Evolutionary conservation across 2,113 vertebrate genomes (phyloP).

Genomic region (Chaetodon trifascialis): DNA sequence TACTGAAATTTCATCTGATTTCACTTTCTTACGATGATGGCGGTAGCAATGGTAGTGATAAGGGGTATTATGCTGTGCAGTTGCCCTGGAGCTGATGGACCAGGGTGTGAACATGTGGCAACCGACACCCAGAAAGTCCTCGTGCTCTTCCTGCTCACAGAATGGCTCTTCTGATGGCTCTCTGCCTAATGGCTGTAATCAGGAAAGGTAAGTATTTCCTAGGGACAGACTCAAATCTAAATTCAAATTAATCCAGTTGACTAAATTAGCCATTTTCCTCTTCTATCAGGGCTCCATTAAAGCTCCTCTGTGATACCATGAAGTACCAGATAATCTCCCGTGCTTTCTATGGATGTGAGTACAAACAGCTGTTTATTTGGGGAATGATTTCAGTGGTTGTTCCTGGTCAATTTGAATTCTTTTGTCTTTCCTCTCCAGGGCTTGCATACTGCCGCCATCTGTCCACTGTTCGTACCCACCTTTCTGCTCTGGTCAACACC

Average conservation of each 20-base stretch:
- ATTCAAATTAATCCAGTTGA: constrained; percentile 14
- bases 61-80: constrained; percentile 36
- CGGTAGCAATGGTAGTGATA: constrained; percentile 4
- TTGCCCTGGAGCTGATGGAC: constrained; percentile 95
- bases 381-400: background rate
- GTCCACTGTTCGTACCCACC: constrained; percentile 96
- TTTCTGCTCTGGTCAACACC: constrained; percentile 95
- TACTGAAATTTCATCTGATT: background rate
- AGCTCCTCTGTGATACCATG: constrained; percentile 99
- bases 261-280: constrained; percentile 36
- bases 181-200: constrained; percentile 92
- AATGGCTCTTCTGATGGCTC: constrained; percentile 90
- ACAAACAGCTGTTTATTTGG: background rate
- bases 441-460: constrained; percentile 97
- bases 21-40: background rate
- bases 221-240: background rate
- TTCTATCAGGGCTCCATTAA: constrained; percentile 90
- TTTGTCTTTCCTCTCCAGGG: constrained; percentile 82
- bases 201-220: constrained; percentile 87
- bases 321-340: constrained; percentile 99
- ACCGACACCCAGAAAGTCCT: constrained; percentile 91
- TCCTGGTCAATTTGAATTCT: background rate
- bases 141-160: constrained; percentile 95
- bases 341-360: constrained; percentile 98
- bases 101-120: constrained; percentile 91